phyloP scores from a whole-genome alignment of 2,888 invertebrate species.

The Bellardia bayeri region DNA sequence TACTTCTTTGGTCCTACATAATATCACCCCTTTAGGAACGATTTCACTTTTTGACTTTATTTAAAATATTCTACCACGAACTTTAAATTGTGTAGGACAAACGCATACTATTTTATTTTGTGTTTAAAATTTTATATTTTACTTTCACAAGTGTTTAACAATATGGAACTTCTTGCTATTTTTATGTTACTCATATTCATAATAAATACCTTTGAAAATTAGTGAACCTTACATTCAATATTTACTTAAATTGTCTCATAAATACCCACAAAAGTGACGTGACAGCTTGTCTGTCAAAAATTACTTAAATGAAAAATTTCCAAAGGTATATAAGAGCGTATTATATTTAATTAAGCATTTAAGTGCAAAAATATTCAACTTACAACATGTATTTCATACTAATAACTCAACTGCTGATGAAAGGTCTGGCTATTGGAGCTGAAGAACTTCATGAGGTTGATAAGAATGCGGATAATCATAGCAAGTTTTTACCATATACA shows the following conservation, averaged over 20 bases:
- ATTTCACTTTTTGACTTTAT: no score
- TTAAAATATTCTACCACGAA: no score
- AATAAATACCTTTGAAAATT: conserved; percentile 18
- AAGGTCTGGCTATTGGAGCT: background rate
- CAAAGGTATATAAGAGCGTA: conserved; percentile 31
- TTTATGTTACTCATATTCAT: no score
- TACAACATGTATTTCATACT: conserved; percentile 18
- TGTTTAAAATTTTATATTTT: no score
- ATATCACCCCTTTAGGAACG: no score
- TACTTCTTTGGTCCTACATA: no score
- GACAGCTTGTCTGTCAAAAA: conserved; percentile 61
- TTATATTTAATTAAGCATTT: background rate
- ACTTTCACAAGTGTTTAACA: no score
- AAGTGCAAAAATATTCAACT: background rate
- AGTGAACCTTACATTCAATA: conserved; percentile 55
- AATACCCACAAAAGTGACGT: conserved; percentile 11
- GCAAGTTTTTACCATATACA: conserved; percentile 42
- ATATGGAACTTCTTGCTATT: no score
- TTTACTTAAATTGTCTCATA: background rate
- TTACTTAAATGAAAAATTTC: conserved; percentile 27
- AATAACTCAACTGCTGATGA: conserved; percentile 2
- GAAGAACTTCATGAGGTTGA: background rate
- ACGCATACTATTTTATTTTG: no score
- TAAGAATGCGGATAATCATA: background rate
- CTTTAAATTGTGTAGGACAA: no score